Base-by-base conservation (phyloP, 2,113 vertebrate genomes). In the Buteo buteo region DNA sequence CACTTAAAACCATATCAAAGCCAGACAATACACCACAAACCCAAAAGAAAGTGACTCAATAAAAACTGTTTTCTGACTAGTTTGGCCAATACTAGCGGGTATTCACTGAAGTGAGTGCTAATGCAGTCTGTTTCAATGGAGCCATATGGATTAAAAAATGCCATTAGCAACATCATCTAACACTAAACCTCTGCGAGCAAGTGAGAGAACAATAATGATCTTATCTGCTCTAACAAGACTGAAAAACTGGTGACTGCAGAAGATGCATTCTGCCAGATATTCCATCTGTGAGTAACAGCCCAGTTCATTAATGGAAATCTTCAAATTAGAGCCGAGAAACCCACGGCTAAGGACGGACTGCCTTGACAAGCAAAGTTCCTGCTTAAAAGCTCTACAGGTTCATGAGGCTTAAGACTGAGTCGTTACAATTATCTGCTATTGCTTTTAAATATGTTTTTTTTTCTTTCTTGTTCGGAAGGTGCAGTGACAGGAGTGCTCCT, bases 251-350 rank as follows among this genome's bases (percentile, higher is more conserved):
- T 71, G 95, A 52, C 55, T 84, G 45, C 28, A 82, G 65, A 97
- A 81, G 62, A 38, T 72, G 49, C 28, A 26, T 69, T 90, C 91
- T 96, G 88, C 83, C 94, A 93, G 59, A 61, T 36, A 62, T 14
- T 70, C 66, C 85, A 95, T 94, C 94, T 94, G 74, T 93, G 90
- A 94, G 84, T 69, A 97, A 58, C 69, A 90, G 70, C 87, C 57
- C 86, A 86, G 71, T 97, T 94, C 78, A 96, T 96, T 96, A 94
- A 91, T 61, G 85, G 73, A 83, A 91, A 90, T 83, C 49, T 93
- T 86, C 80, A 89, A 94, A 96, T 90, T 91, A 89, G 57, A 82
- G 50, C 64, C 19, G 81, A 71, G 59, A 88, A 94, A 82, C 28
- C 85, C 62, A 4, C 1, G 7, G 71, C 71, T 73, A 44, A 94